Evolutionary conservation across 2,888 invertebrate species (phyloP).

Genomic region (Philaethria dido): DNA sequence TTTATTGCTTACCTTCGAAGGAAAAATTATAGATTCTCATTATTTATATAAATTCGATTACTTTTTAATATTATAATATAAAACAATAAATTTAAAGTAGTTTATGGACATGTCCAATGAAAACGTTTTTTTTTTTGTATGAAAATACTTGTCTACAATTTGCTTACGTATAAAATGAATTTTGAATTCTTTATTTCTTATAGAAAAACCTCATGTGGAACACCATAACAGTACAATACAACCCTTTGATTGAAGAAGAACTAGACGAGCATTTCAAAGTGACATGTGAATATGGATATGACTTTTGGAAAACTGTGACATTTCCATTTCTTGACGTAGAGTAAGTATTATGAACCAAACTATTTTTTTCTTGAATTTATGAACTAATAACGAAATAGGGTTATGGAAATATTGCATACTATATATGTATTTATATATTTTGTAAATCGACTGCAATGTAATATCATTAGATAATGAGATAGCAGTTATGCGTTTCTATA

Average conservation of each 20-base stretch:
- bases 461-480: too few species aligned
- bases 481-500: too few species aligned
- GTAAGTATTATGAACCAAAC: conserved; percentile 84
- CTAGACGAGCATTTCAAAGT: conserved; percentile 98
- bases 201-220: conserved; percentile 99
- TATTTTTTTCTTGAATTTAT: too few species aligned
- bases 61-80: too few species aligned
- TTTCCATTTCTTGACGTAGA: conserved; percentile 97
- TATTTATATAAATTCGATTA: too few species aligned
- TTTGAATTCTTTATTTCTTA: conserved; percentile 6
- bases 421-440: too few species aligned
- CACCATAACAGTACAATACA: conserved; percentile 97
- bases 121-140: not conserved
- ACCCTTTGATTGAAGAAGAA: conserved; percentile 96
- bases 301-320: conserved; percentile 98
- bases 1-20: too few species aligned
- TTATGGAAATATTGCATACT: too few species aligned
- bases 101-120: not conserved
- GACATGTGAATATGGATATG: conserved; percentile 97
- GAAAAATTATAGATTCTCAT: too few species aligned
- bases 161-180: not conserved
- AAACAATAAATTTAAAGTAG: not conserved
- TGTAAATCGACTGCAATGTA: too few species aligned
- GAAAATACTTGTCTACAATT: too few species aligned
- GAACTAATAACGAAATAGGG: too few species aligned